phyloP scores from a whole-genome alignment of 2,113 vertebrate genomes.

The Acanthochromis polyacanthus region DNA sequence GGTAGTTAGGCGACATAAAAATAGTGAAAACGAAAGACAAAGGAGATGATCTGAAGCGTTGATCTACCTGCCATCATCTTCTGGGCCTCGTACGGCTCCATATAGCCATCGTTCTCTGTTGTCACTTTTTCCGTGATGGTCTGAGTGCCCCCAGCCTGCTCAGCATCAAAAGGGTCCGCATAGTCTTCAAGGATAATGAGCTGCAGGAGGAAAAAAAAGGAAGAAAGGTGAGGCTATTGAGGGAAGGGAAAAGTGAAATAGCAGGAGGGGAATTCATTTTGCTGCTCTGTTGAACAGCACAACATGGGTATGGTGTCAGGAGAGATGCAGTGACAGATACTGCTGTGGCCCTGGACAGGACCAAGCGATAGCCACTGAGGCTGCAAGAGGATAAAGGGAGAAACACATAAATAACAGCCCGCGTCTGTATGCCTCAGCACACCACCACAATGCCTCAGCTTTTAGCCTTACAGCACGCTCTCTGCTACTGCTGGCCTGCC shows the following conservation, averaged over 20 bases:
- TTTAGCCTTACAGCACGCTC: slow-evolving; percentile 61
- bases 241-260: slow-evolving; percentile 18
- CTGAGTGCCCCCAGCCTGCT: slow-evolving; percentile 87
- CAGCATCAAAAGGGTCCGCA: slow-evolving; percentile 94
- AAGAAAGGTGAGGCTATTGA: slow-evolving; percentile 25
- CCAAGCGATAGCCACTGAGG: slow-evolving; percentile 28
- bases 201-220: slow-evolving; percentile 75
- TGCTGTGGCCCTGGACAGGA: slow-evolving; percentile 25
- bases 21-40: neutral
- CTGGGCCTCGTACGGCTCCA: slow-evolving; percentile 98
- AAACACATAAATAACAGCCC: slow-evolving; percentile 55
- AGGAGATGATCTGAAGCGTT: neutral
- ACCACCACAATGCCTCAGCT: slow-evolving; percentile 59
- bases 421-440: slow-evolving; percentile 55
- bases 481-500: slow-evolving; percentile 59
- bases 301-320: slow-evolving; percentile 1
- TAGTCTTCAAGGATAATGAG: slow-evolving; percentile 96
- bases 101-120: slow-evolving; percentile 95
- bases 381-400: slow-evolving; percentile 39
- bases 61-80: slow-evolving; percentile 97
- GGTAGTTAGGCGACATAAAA: neutral
- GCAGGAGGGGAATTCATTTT: slow-evolving; percentile 40
- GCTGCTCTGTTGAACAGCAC: slow-evolving; percentile 55
- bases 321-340: slow-evolving; percentile 34
- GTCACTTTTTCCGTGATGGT: slow-evolving; percentile 86